Conservation (phyloP, 2,888 invertebrate species). For the Chaetogeoica ovagalla region DNA sequence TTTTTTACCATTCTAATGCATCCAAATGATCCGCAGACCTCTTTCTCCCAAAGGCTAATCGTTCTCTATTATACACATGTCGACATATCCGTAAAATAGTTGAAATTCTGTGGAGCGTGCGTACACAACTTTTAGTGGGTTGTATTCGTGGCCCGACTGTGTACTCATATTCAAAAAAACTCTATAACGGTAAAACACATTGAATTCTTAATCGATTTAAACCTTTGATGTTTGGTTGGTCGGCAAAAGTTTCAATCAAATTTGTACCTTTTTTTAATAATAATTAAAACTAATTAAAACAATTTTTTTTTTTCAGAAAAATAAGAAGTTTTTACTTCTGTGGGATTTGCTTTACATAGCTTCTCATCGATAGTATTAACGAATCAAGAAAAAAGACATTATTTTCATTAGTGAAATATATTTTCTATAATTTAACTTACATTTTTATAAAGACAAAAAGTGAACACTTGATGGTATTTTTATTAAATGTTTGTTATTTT, state of each 20-base stretch:
- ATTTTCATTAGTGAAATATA: conserved; percentile 49
- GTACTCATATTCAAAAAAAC: no score
- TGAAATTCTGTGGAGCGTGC: no score
- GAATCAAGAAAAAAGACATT: conserved; percentile 40
- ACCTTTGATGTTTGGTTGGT: neutral
- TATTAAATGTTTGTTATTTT: conserved; percentile 52
- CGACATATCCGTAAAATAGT: no score
- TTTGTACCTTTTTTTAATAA: neutral
- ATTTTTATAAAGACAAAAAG: conserved; percentile 43
- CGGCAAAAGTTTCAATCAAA: neutral
- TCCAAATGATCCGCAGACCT: no score
- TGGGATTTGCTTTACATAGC: conserved; percentile 23
- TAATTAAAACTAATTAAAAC: neutral
- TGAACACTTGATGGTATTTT: conserved; percentile 48
- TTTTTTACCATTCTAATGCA: no score
- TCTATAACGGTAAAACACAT: neutral
- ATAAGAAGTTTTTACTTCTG: conserved; percentile 11
- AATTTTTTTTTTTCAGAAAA: conserved; percentile 23
- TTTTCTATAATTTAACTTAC: conserved; percentile 47
- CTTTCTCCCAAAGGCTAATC: no score
- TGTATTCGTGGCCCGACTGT: no score
- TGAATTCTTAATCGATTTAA: neutral
- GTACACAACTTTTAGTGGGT: no score
- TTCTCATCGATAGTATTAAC: conserved; percentile 23
- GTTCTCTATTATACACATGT: no score